Evolutionary conservation across 2,113 vertebrate species (phyloP).

Genomic region (Eulacestoma nigropectus): DNA sequence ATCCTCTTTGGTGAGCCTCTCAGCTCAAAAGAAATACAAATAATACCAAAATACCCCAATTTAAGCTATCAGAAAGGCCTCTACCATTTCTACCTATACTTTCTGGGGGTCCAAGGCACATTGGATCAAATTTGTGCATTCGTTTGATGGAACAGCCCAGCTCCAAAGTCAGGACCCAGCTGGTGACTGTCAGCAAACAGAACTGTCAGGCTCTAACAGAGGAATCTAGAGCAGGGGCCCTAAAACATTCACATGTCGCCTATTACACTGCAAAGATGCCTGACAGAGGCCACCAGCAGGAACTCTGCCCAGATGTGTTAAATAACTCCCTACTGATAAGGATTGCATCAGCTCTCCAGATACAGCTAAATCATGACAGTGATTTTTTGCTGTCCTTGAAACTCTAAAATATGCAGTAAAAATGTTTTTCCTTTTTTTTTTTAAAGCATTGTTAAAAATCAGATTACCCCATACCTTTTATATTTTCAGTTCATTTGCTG

Average conservation of each 20-base stretch:
- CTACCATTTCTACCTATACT: neutral
- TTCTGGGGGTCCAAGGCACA: neutral
- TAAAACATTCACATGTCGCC: neutral
- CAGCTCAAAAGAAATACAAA: neutral
- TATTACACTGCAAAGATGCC: neutral
- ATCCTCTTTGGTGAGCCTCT: neutral
- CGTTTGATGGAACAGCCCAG: neutral
- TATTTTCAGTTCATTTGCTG: conserved; percentile 2
- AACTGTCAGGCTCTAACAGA: neutral
- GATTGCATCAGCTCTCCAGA: conserved; percentile 7
- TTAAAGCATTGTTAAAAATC: neutral
- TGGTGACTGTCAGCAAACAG: neutral
- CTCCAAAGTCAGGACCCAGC: neutral
- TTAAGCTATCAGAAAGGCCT: neutral
- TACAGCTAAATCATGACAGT: neutral
- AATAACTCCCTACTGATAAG: neutral
- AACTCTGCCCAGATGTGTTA: neutral
- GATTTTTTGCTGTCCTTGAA: conserved; percentile 9
- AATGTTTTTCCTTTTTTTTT: neutral
- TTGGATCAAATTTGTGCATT: neutral
- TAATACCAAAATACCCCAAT: neutral
- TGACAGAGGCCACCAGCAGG: neutral
- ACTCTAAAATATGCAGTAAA: neutral
- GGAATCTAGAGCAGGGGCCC: neutral
- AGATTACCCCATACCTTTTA: neutral